These are phyloP conservation scores for Anguilla obscura DNA, from an alignment of 2,797 vertebrate genomes.

Conservation along the genomic window DNA sequence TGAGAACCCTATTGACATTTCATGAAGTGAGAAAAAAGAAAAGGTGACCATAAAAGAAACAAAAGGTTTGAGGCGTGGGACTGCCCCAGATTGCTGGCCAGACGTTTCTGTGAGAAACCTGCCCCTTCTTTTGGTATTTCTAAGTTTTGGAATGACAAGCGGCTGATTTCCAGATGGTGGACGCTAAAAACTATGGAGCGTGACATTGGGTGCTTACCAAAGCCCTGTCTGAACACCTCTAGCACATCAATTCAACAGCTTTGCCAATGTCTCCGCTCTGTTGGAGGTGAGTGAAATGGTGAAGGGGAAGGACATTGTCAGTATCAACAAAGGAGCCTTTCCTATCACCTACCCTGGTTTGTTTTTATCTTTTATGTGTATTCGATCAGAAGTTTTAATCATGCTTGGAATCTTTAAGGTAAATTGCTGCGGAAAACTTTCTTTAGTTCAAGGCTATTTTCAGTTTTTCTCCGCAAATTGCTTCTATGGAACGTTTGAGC, in stretches of 20 bases:
- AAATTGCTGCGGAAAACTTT: constrained; percentile 8
- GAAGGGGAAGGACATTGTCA: constrained; percentile 23
- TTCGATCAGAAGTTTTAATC: constrained; percentile 24
- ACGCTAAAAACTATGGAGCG: neutral
- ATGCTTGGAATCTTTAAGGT: constrained; percentile 21
- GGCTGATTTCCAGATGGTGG: neutral
- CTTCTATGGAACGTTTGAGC: constrained; percentile 29
- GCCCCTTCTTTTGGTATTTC: neutral
- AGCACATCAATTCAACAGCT: neutral
- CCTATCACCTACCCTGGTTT: neutral
- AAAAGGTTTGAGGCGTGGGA: neutral
- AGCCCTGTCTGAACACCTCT: neutral
- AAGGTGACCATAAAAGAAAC: neutral
- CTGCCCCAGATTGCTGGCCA: neutral
- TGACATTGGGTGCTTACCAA: neutral
- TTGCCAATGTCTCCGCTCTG: neutral
- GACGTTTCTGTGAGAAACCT: neutral
- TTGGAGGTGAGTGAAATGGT: neutral
- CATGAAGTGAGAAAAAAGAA: neutral
- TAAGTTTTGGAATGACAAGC: neutral
- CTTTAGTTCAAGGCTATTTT: constrained; percentile 10
- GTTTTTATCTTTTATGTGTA: neutral
- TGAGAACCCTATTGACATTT: neutral
- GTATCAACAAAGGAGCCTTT: neutral
- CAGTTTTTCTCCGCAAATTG: constrained; percentile 27